phyloP scores from a whole-genome alignment of 2,797 vertebrate genomes.

The Hippocampus kuda region DNA sequence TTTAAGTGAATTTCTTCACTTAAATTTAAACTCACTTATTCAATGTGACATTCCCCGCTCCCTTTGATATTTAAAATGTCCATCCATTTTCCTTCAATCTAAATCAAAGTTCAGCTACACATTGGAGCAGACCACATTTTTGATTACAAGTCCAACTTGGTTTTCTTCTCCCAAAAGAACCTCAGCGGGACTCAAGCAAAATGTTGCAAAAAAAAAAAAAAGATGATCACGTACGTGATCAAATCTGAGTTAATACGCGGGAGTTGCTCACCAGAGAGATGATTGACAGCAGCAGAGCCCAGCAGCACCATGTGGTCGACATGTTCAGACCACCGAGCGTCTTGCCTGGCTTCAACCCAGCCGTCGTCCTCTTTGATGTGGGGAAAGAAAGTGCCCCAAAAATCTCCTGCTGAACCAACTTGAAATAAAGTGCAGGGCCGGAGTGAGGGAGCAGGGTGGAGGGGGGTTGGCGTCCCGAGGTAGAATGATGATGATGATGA shows the following conservation, averaged over 20 bases:
- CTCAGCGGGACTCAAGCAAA: background rate
- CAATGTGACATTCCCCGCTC: too few species aligned
- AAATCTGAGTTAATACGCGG: background rate
- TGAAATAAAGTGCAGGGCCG: background rate
- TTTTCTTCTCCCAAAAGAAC: background rate
- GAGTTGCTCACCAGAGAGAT: slow-evolving; percentile 77
- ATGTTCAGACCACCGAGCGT: slow-evolving; percentile 54
- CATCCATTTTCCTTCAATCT: background rate
- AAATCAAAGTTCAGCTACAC: background rate
- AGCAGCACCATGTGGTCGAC: slow-evolving; percentile 75
- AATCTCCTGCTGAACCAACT: slow-evolving; percentile 1
- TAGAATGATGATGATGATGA: background rate
- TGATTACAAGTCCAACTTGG: background rate
- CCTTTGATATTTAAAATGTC: too few species aligned
- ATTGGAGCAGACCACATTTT: background rate
- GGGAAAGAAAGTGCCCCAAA: background rate
- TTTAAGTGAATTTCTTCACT: too few species aligned
- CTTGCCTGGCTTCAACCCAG: slow-evolving; percentile 27
- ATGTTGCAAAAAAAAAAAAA: slow-evolving; percentile 28
- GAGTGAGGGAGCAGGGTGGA: background rate
- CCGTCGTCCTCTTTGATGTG: slow-evolving; percentile 35
- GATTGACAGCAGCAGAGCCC: slow-evolving; percentile 73
- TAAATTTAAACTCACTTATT: too few species aligned
- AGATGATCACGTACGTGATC: background rate
- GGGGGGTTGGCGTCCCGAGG: slow-evolving; percentile 22